Conservation (phyloP, 1,140 invertebrate genomes). For the Kradibia gibbosae region DNA sequence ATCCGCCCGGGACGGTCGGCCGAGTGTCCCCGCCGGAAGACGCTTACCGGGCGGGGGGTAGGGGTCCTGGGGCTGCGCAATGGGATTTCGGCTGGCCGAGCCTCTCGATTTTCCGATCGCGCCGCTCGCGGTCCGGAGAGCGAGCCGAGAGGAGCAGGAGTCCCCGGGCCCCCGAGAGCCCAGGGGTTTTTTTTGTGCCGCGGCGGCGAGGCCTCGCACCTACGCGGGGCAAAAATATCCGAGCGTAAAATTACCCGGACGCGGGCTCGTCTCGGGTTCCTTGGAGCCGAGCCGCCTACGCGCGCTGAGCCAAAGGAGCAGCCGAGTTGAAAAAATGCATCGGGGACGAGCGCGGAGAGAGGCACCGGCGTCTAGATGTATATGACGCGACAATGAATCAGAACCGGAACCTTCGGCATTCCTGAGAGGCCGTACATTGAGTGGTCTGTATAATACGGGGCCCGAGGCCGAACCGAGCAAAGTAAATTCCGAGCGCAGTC, state of each 20-base stretch:
- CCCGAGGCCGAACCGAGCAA: conserved; percentile 17
- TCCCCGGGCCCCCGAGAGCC: too few species aligned
- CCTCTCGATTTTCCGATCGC: background rate
- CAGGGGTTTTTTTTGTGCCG: too few species aligned
- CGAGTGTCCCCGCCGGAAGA: background rate
- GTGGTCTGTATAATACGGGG: conserved; percentile 33
- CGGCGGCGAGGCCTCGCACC: background rate
- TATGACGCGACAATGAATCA: conserved; percentile 63
- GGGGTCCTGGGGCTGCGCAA: background rate
- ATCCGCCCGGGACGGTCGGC: too few species aligned
- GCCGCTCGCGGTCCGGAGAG: background rate
- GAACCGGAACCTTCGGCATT: conserved; percentile 64
- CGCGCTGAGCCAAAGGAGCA: conserved; percentile 29
- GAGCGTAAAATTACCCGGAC: conserved; percentile 27
- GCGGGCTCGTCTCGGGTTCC: conserved; percentile 12
- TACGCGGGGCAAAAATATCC: conserved; percentile 13
- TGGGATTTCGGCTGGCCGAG: background rate
- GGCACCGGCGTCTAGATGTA: conserved; percentile 58
- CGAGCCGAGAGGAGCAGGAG: background rate
- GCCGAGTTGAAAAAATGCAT: background rate
- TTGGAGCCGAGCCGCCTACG: conserved; percentile 54
- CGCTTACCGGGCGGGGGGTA: background rate
- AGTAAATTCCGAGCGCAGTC: background rate
- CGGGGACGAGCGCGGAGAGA: conserved; percentile 5
- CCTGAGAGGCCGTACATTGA: conserved; percentile 50